Percentiles rank a stretch among this genome's conserved stretches.
phyloP scores from a whole-genome alignment of 2,797 vertebrate species.

The Bucorvus abyssinicus region DNA sequence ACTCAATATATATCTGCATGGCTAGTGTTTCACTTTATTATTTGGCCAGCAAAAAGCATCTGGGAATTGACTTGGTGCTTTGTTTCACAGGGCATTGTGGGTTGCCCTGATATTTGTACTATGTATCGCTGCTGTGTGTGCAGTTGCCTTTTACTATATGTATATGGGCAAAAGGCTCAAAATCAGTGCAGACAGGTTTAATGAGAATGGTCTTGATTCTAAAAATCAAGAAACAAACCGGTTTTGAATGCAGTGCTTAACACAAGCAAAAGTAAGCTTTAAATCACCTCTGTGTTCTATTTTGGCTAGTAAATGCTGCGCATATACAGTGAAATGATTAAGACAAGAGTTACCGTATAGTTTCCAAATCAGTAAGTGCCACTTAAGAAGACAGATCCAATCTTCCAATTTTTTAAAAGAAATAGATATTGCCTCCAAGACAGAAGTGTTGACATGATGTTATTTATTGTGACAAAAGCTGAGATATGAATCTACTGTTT shows the following conservation, averaged over 20 bases:
- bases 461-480: slow-evolving; percentile 5
- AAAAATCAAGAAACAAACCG: neutral
- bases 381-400: neutral
- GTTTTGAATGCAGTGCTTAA: neutral
- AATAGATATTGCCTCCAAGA: neutral
- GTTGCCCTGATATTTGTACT: neutral
- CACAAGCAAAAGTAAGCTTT: neutral
- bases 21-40: neutral
- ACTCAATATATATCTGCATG: neutral
- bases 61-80: neutral
- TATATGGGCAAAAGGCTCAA: neutral
- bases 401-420: neutral
- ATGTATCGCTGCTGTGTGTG: fast-evolving
- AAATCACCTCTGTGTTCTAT: neutral
- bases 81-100: fast-evolving
- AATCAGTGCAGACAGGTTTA: neutral
- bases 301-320: neutral
- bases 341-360: neutral
- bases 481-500: neutral
- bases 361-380: neutral
- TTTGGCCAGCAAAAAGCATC: neutral
- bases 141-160: neutral
- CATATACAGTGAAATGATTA: neutral
- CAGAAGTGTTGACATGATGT: neutral
- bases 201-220: neutral